Base-by-base conservation (phyloP, 2,888 invertebrate genomes). In the Cabera pusaria region DNA sequence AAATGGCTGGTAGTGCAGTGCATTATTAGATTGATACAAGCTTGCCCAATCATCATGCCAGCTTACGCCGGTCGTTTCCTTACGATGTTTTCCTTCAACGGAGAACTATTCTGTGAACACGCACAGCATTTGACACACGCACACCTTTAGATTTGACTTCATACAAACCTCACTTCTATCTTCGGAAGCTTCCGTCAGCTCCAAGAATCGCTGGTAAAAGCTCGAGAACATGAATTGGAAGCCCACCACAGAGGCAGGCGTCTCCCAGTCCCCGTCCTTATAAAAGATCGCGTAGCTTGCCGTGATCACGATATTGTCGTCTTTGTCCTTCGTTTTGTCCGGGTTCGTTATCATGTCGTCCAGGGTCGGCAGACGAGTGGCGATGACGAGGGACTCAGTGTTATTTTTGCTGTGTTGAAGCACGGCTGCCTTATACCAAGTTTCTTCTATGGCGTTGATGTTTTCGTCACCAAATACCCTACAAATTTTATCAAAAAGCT, bases 391-490 rank as follows among this genome's bases (percentile, higher is more conserved):
- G 0, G 95, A 93, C 18, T 95, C 93, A 3, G 92, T 90, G 59
- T 95, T 94, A 22, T 93, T 91, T 64, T 93, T 92, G 9, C 41
- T 42, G 68, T 96, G 94, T 60, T 96, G 96, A 22, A 97, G 90
- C 2, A 97, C 95, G 0, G 97, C 97, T 46, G 95, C 94, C 71
- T 95, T 95, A 71, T 97, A 97, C 96, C 97, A 97, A 0, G 95
- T 93, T 73, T 97, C 97, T 69, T 97, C 96, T 10, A 96, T 95
- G 0, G 97, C 94, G 32, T 91, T 91, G 27, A 68, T 91, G 65
- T 96, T 93, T 25, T 90, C 75, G 58, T 96, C 95, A 5, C 96
- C 96, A 63, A 96, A 96, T 48, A 93, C 93, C 7, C 92, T 93
- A 64, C 4, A 73, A 72, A 24, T 8, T 28, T 33, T 14, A 4